These are phyloP conservation scores for Cyphotilapia sp. DNA, from an alignment of 2,113 vertebrate genomes.

Conservation along the genomic window DNA sequence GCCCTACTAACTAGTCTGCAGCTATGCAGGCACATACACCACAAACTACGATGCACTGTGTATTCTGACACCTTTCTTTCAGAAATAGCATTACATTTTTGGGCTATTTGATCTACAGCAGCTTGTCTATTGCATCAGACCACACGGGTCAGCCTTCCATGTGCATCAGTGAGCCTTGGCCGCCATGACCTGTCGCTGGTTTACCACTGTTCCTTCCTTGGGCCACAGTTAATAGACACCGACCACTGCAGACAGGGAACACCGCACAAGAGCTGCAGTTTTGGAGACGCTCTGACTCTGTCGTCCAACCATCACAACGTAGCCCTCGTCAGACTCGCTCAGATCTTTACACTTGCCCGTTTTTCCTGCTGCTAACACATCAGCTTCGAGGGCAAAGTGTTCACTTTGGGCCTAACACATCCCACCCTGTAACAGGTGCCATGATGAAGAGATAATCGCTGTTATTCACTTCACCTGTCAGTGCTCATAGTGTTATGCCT, in stretches of 20 bases:
- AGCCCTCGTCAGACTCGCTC: not conserved
- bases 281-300: not conserved
- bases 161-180: not conserved
- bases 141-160: not conserved
- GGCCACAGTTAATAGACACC: not conserved
- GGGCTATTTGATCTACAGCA: not conserved
- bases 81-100: not conserved
- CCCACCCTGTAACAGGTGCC: not conserved
- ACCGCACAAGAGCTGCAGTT: not conserved
- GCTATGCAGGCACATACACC: not conserved
- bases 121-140: not conserved
- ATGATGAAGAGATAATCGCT: not conserved
- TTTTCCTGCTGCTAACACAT: not conserved
- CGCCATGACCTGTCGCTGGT: not conserved
- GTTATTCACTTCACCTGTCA: not conserved
- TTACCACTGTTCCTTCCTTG: not conserved
- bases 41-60: not conserved
- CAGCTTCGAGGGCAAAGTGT: not conserved
- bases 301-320: accelerated
- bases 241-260: not conserved
- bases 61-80: not conserved
- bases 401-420: not conserved
- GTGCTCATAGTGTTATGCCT: not conserved
- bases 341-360: accelerated
- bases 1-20: not conserved